These are phyloP conservation scores for Pogonomyrmex californicus DNA, from an alignment of 1,140 invertebrate genomes.

Conservation along the genomic window DNA sequence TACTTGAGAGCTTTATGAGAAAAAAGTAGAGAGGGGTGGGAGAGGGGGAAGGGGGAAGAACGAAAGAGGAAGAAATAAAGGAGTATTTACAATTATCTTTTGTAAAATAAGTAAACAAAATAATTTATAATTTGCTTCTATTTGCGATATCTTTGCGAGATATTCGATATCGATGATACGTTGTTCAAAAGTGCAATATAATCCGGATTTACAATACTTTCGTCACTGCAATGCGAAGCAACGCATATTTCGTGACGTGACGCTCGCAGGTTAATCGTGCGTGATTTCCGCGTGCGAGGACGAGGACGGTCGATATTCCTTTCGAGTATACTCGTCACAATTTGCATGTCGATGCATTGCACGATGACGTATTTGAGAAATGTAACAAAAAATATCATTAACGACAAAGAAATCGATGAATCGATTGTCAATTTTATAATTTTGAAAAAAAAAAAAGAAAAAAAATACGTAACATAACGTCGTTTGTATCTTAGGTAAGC, in stretches of 20 bases:
- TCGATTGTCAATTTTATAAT: background rate
- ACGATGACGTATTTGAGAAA: background rate
- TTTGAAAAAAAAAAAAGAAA: too few relatives aligned
- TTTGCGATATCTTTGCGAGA: background rate
- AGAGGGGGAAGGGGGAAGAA: too few relatives aligned
- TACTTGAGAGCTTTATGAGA: background rate
- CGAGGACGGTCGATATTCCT: constrained; percentile 41
- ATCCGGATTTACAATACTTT: background rate
- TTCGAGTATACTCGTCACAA: constrained; percentile 1
- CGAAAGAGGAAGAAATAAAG: background rate
- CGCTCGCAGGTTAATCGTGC: constrained; percentile 32
- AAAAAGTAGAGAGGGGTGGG: background rate
- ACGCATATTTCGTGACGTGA: constrained; percentile 31
- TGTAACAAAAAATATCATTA: background rate
- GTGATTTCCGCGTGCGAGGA: constrained; percentile 52
- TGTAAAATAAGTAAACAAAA: background rate
- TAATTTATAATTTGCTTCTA: background rate
- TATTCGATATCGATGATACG: background rate
- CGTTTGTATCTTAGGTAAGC: background rate
- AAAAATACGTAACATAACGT: background rate
- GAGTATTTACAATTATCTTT: background rate
- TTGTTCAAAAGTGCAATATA: background rate
- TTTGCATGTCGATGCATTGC: constrained; percentile 21
- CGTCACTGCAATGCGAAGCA: background rate
- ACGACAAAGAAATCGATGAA: background rate